These are phyloP conservation scores for Plebejus anna DNA, from an alignment of 2,888 invertebrate genomes.

Conservation along the genomic window DNA sequence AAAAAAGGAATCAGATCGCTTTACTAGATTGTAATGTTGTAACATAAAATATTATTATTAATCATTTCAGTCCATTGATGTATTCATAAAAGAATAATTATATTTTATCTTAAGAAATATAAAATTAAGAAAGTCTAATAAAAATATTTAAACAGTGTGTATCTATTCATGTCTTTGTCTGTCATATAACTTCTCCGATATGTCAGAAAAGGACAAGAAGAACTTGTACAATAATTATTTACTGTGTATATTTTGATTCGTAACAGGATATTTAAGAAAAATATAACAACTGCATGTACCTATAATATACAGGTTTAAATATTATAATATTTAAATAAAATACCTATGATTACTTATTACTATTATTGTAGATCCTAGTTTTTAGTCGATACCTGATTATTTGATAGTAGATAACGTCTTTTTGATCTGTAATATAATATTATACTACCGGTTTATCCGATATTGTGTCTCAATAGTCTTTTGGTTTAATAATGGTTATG, in stretches of 20 bases:
- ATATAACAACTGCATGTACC: background rate
- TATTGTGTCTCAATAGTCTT: no score
- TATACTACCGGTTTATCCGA: no score
- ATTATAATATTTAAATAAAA: background rate
- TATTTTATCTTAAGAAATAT: background rate
- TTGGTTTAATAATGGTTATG: no score
- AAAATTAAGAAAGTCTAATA: background rate
- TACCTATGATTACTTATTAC: no score
- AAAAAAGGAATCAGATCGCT: slow-evolving; percentile 26
- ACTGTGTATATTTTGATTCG: background rate
- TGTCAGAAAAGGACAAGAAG: background rate
- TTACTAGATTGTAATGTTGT: slow-evolving; percentile 11
- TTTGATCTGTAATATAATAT: no score
- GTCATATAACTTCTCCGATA: background rate
- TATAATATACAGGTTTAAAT: background rate
- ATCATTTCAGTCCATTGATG: background rate
- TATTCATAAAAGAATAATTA: background rate
- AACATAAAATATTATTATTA: background rate
- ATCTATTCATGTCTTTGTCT: background rate
- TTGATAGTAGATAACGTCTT: background rate
- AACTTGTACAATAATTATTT: background rate
- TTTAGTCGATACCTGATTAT: background rate
- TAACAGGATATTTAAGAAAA: background rate
- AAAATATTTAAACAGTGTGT: background rate
- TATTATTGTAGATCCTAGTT: no score